Evolutionary conservation across 2,797 vertebrate species (phyloP), one percentile per base, ranked within the genome.

Genomic region (Sciaenops ocellatus): DNA sequence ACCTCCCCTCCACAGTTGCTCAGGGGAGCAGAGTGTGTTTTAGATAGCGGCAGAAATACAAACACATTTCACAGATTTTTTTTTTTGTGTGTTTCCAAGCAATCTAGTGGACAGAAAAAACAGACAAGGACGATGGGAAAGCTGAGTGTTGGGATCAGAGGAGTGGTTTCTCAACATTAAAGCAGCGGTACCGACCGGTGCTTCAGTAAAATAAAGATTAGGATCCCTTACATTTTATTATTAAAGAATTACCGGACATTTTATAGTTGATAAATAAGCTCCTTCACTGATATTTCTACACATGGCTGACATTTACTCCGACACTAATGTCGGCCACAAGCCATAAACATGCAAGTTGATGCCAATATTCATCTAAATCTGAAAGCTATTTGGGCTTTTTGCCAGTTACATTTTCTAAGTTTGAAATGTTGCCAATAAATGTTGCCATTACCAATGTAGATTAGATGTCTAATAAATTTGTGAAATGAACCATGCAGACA

Each of bases 31-130:
- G 13, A 46, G 79, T 83, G 64, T 73, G 67, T 70, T 87, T 80
- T 74, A 91, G 85, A 84, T 84, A 85, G 60, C 18, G 28, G 65
- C 59, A 22, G 54, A 26, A 79, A 76, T 74, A 84, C 70, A 87
- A 78, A 84, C 66, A 80, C 69, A 83, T 84, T 81, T 73, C 50
- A 57, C 71, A 64, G 69, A 64, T 63, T 69, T 74, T 69, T 70
- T 85, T 69, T 83, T 74, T 81, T 71, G 59, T 17, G 54, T 55
- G 79, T 86, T 86, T 78, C 78, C 22, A 56, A 73, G 80, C 69
- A 63, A 82, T 50, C 34, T 55, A 46, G 52, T 52, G 3, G 76
- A 76, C 38, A 73, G 63, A 66, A 55, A 67, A 67, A 15, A 67
- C 28, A 74, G 38, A 59, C 71, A 79, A 2, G 48, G 48, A 20